Evolutionary conservation across 2,113 vertebrate genomes (phyloP).

Genomic region (Leptodactylus fuscus): DNA sequence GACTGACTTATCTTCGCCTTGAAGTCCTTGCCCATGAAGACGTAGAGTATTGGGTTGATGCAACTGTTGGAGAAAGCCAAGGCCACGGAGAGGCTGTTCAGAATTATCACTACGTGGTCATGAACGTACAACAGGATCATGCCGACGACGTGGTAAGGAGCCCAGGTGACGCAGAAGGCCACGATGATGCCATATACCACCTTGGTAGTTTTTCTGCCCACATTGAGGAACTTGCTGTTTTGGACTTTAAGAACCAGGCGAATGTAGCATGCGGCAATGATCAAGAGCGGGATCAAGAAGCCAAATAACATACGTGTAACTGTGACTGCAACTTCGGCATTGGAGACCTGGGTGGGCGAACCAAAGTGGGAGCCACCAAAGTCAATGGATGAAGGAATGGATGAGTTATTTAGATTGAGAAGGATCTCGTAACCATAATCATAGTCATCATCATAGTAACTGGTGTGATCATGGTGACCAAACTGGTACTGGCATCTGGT

Average conservation of each 20-base stretch:
- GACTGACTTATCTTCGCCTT: slow-evolving; percentile 72
- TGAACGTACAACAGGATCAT: slow-evolving; percentile 61
- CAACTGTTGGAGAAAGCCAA: slow-evolving; percentile 82
- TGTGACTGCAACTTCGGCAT: slow-evolving; percentile 12
- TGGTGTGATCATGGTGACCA: background rate
- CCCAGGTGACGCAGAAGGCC: slow-evolving; percentile 80
- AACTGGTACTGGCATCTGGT: slow-evolving; percentile 62
- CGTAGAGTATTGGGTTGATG: slow-evolving; percentile 81
- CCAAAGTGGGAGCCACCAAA: background rate
- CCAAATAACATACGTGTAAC: slow-evolving; percentile 72
- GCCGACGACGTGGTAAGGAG: slow-evolving; percentile 77
- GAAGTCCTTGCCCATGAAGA: slow-evolving; percentile 79
- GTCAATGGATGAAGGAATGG: background rate
- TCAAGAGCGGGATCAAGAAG: slow-evolving; percentile 75
- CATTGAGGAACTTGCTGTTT: slow-evolving; percentile 61
- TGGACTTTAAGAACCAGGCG: slow-evolving; percentile 66
- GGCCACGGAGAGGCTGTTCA: slow-evolving; percentile 71
- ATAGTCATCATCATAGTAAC: no score
- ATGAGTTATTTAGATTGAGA: background rate
- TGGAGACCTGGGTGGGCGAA: background rate
- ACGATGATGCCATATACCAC: slow-evolving; percentile 68
- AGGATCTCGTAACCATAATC: background rate
- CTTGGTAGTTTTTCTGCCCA: slow-evolving; percentile 66
- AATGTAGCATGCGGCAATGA: slow-evolving; percentile 73
- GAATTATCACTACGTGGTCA: slow-evolving; percentile 27